A percentile compares a stretch with the other conserved stretches of the same genome.
These are phyloP conservation scores for Pocillopora meandrina DNA, from an alignment of 92 coral and sea anemone genomes.

Conservation along the genomic window DNA sequence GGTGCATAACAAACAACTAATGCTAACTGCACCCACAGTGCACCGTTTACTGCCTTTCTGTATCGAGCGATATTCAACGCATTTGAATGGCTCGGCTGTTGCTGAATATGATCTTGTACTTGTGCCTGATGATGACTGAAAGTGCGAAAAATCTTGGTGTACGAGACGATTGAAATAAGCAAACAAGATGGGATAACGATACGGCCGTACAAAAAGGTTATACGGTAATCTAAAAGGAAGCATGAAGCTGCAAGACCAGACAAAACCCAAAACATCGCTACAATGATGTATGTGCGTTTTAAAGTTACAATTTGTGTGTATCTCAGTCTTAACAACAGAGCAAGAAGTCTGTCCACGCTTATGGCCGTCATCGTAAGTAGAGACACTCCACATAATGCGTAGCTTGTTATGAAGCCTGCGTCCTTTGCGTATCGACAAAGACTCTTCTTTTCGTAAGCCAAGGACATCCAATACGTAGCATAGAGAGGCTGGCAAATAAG, in stretches of 20 bases:
- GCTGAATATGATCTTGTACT: background rate
- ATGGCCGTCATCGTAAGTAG: too few species aligned
- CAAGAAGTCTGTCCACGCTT: too few species aligned
- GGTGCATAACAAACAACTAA: slow-evolving; percentile 2
- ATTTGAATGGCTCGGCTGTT: background rate
- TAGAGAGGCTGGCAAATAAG: too few species aligned
- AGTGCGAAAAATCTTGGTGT: background rate
- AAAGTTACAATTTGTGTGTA: too few species aligned
- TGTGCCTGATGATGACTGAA: background rate
- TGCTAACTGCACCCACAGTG: slow-evolving; percentile 1
- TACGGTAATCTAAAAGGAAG: background rate
- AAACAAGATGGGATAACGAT: background rate
- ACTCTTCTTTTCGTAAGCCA: too few species aligned
- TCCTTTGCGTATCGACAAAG: too few species aligned
- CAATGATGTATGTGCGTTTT: too few species aligned
- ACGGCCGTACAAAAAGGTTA: background rate
- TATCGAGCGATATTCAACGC: background rate
- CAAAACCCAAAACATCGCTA: background rate
- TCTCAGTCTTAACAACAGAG: too few species aligned
- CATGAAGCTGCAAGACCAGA: background rate
- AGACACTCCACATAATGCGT: too few species aligned
- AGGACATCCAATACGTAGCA: too few species aligned
- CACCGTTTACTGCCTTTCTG: background rate
- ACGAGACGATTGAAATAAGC: background rate
- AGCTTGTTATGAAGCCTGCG: too few species aligned